These are phyloP conservation scores for Muscicapa striata DNA, from an alignment of 2,797 vertebrate genomes.

Conservation along the genomic window DNA sequence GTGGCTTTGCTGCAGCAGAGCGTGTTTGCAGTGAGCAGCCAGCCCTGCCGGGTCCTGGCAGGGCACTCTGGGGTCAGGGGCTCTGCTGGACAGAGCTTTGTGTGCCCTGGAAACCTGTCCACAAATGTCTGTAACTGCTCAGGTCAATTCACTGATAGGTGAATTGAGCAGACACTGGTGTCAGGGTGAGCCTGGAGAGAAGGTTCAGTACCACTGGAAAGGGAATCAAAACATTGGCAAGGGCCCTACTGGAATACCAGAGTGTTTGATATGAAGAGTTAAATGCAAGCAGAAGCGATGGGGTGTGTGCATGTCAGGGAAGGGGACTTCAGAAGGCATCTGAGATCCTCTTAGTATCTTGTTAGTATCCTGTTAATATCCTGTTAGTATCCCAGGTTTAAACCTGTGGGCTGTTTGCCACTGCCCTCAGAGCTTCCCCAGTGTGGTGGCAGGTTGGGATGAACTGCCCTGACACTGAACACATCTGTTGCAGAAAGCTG, in stretches of 20 bases:
- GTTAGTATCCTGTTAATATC: no score
- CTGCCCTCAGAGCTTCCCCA: neutral
- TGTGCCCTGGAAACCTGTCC: neutral
- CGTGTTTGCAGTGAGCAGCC: neutral
- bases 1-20: neutral
- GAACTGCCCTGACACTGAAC: slow-evolving; percentile 57
- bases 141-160: neutral
- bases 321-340: neutral
- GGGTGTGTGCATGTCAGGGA: neutral
- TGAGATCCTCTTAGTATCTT: neutral
- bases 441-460: slow-evolving; percentile 24
- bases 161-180: neutral
- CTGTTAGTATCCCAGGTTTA: neutral
- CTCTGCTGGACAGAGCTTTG: neutral
- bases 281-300: neutral
- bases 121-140: neutral
- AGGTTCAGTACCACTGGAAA: neutral
- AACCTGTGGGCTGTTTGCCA: neutral
- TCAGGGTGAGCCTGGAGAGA: neutral
- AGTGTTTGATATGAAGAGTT: neutral
- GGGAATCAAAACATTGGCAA: neutral
- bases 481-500: slow-evolving; percentile 73
- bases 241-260: neutral
- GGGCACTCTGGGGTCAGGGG: fast-evolving
- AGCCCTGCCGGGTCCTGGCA: neutral